Base-by-base conservation (phyloP, 2,888 invertebrate genomes). In the Phymatocera aterrima region DNA sequence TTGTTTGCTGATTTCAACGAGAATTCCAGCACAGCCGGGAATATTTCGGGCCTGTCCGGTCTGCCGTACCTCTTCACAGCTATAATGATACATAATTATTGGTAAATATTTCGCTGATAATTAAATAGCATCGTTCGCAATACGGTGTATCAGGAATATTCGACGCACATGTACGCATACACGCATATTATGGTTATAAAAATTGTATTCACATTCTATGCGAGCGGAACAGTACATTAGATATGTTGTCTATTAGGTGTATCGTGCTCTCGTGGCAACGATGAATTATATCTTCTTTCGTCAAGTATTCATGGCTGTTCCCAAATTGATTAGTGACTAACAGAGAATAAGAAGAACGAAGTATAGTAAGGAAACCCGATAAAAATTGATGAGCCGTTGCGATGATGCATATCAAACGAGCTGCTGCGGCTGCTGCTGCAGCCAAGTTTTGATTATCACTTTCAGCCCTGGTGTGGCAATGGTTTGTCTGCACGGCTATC, bases 401-500 rank as follows among this genome's bases (percentile, higher is more conserved):
- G 18, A 34, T 31, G 2, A 37, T n/a, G 61, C n/a, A n/a, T 64
- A 4, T 57, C 57, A 21, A 1, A 64, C 18, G 37, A 37, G 1
- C 15, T 18, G 8, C 6, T n/a, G 37, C n/a, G 12, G 43, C 8
- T 12, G 43, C 6, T 43, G 43, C 43, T 12, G 43, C 43, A 10
- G 37, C 18, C n/a, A 18, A 34, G n/a, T 37, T 64, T 37, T 64
- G 61, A 64, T 64, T n/a, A n/a, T n/a, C 61, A 21, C 37, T 64
- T 3, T 64, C 37, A 8, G 21, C n/a, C n/a, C 37, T 37, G 61
- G 10, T 37, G 21, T 37, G 37, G 10, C 34, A 10, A 64, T 37
- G 37, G 61, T 64, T 64, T 37, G 61, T 37, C 18, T 64, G 34
- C 18, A n/a, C 18, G 18, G n/a, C 61, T 18, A 64, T 64, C 18